Evolutionary conservation across 1,140 invertebrate genomes (phyloP).

Genomic region (Pararge aegeria): DNA sequence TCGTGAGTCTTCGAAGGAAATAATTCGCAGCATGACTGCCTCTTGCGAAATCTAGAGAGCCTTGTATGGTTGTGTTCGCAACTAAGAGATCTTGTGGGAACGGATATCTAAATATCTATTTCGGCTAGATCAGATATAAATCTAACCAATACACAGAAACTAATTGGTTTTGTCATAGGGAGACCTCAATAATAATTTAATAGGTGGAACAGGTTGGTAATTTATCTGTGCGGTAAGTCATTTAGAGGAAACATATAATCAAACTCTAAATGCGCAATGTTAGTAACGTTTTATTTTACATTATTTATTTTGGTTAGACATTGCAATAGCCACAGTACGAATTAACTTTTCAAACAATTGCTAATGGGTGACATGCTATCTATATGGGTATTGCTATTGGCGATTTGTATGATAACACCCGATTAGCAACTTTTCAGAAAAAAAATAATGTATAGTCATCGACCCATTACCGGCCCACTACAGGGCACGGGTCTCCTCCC

Average conservation of each 20-base stretch:
- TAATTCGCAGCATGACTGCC: neutral
- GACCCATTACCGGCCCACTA: too few relatives aligned
- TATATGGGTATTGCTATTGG: too few relatives aligned
- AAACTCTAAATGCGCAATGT: neutral
- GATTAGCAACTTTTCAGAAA: too few relatives aligned
- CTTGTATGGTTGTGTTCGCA: neutral
- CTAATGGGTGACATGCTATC: too few relatives aligned
- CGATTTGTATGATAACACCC: too few relatives aligned
- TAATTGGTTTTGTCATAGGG: slow-evolving; percentile 6
- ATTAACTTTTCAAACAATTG: too few relatives aligned
- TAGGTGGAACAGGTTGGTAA: neutral
- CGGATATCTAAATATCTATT: neutral
- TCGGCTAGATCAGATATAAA: neutral
- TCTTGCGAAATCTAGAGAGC: slow-evolving; percentile 1
- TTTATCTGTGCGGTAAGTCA: neutral
- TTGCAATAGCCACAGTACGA: too few relatives aligned
- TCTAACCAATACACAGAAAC: neutral
- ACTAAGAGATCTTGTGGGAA: slow-evolving; percentile 2
- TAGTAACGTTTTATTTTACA: neutral
- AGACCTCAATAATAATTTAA: slow-evolving; percentile 7
- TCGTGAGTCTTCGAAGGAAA: slow-evolving; percentile 6
- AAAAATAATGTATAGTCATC: too few relatives aligned
- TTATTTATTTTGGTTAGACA: too few relatives aligned
- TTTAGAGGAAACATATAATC: slow-evolving; percentile 3
- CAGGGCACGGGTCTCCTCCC: too few relatives aligned